These are phyloP conservation scores for Ornithoptera priamus DNA, from an alignment of 2,888 invertebrate species.

Conservation along the genomic window DNA sequence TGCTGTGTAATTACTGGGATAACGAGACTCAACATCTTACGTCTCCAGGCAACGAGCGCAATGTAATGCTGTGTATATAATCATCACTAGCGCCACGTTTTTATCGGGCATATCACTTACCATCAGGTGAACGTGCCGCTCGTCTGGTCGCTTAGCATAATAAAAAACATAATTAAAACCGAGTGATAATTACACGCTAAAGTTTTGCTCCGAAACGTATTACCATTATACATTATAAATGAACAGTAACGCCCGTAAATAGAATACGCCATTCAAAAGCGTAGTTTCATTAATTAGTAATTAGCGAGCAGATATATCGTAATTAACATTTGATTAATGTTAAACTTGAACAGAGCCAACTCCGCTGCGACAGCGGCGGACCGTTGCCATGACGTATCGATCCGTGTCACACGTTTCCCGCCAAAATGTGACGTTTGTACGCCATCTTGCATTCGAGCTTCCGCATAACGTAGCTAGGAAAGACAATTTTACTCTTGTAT, in stretches of 20 bases:
- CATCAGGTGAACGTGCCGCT: too few species aligned
- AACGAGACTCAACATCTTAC: too few species aligned
- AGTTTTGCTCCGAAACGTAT: too few species aligned
- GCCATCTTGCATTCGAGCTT: slow-evolving; percentile 21
- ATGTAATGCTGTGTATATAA: too few species aligned
- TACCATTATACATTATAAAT: background rate
- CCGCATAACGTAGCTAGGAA: background rate
- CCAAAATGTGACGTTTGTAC: slow-evolving; percentile 60
- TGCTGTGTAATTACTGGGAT: too few species aligned
- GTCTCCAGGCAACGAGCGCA: too few species aligned
- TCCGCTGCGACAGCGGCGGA: slow-evolving; percentile 35
- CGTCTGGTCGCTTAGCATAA: too few species aligned
- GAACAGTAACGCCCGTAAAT: background rate
- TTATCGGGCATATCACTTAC: too few species aligned
- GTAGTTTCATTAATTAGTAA: background rate
- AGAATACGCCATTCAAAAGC: background rate
- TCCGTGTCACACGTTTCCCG: slow-evolving; percentile 56
- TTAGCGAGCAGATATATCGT: background rate
- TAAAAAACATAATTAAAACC: background rate
- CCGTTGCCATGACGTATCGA: slow-evolving; percentile 60
- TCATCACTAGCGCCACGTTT: too few species aligned
- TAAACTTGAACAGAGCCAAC: slow-evolving; percentile 27
- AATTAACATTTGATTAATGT: slow-evolving; percentile 11
- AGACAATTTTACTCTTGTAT: background rate
- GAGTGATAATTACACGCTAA: too few species aligned